Base-by-base conservation (phyloP, 2,888 invertebrate genomes). In the Rhodophaea formosa region DNA sequence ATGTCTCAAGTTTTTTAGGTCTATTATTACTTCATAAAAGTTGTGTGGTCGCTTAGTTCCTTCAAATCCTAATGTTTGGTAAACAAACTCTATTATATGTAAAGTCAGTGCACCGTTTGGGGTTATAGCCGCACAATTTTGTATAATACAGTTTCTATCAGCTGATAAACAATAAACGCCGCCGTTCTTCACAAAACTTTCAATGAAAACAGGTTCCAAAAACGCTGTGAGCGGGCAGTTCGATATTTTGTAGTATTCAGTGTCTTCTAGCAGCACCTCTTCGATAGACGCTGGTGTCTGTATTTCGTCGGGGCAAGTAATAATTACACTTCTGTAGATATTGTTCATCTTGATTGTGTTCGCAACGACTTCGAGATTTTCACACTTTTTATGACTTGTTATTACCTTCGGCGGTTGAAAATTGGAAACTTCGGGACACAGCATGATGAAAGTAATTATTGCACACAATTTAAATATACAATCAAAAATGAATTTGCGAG, bases 1-100 rank as follows among this genome's bases (percentile, higher is more conserved):
- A 32, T 75, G 67, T 61, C 65, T 76, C 1, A 76, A 56, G 23
- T 70, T 70, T 62, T 75, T 80, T 17, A 91, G 69, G 58, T 87
- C 77, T 42, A 89, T 76, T 59, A 63, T 77, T 0, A 89, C 65
- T 77, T 89, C 82, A 59, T 80, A 85, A 62, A 71, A 90, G 45
- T 78, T 72, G 35, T 83, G 72, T 10, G 80, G 82, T 7, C 80
- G 62, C 61, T 86, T 86, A 1, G 54, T 74, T 1, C 90, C 90
- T 75, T 90, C 86, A 8, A 89, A 67, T 7, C 91, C 90, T 56
- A 89, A 63, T n/a, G 81, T 84, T 79, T 90, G 88, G 58, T 73
- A 89, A n/a, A 79, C 66, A 58, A 71, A 77, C 8, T 86, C 81
- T 47, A 77, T 57, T 35, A 88, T 57, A 63, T 90, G 83, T 3